Conservation (phyloP, 2,888 invertebrate genomes). For the Carterocephalus palaemon region DNA sequence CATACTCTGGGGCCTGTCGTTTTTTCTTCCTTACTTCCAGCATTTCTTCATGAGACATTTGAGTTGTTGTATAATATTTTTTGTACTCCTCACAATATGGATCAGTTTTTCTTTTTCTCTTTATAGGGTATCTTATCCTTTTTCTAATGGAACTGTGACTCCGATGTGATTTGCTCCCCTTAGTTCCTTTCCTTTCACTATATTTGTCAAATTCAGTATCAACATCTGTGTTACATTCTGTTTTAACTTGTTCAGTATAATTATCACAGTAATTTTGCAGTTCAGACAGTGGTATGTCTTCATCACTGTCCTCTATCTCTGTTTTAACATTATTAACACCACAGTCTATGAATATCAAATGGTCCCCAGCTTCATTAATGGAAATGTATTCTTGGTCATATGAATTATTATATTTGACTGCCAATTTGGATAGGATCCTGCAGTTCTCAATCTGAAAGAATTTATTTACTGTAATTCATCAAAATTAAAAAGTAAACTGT, state of each 20-base stretch:
- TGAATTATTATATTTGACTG: background rate
- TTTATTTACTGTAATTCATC: too few relatives aligned
- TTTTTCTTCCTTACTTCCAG: slow-evolving; percentile 2
- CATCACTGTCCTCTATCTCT: slow-evolving; percentile 6
- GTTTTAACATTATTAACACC: slow-evolving; percentile 9
- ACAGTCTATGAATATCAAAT: slow-evolving; percentile 20
- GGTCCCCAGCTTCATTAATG: background rate
- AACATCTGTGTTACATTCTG: background rate
- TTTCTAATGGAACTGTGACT: too few relatives aligned
- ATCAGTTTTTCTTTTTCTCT: slow-evolving; percentile 16
- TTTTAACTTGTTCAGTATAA: background rate
- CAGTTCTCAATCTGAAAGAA: slow-evolving; percentile 1
- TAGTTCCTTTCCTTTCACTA: background rate
- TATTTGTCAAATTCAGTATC: background rate
- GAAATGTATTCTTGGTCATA: slow-evolving; percentile 1
- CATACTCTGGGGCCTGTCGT: background rate
- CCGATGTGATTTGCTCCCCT: too few relatives aligned
- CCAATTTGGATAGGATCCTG: slow-evolving; percentile 4
- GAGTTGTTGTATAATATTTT: slow-evolving; percentile 8
- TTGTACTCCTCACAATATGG: slow-evolving; percentile 12
- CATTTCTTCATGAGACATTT: slow-evolving; percentile 9
- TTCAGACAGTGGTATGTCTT: slow-evolving; percentile 11
- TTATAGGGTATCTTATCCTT: background rate
- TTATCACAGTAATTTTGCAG: slow-evolving; percentile 2
- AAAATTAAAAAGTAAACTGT: too few relatives aligned